A percentile compares a stretch with the other conserved stretches of the same genome.
Conservation (phyloP, 2,888 invertebrate species). For the Acanthoscelides obtectus region DNA sequence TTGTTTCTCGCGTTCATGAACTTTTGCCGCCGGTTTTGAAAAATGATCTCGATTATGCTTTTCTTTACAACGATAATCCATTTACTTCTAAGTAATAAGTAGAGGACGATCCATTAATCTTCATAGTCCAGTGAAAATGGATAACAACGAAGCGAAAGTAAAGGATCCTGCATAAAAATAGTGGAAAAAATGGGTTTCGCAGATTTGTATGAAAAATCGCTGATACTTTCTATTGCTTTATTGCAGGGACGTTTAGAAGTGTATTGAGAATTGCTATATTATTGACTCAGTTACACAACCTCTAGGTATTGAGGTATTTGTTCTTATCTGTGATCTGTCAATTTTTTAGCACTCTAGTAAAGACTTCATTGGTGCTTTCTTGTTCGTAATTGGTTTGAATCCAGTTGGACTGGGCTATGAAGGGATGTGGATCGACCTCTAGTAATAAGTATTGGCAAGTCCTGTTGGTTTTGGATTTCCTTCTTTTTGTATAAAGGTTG, state of each 20-base stretch:
- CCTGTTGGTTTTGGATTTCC: slow-evolving; percentile 20
- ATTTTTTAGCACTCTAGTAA: neutral
- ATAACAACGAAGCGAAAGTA: too few species aligned
- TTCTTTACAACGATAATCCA: slow-evolving; percentile 39
- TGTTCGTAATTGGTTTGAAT: slow-evolving; percentile 1
- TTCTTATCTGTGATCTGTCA: neutral
- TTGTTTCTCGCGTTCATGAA: neutral
- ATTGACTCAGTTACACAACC: neutral
- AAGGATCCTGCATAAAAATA: too few species aligned
- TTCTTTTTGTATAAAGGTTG: slow-evolving; percentile 34
- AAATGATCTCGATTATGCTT: slow-evolving; percentile 46
- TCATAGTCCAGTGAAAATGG: neutral
- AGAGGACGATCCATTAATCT: neutral
- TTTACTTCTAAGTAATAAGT: slow-evolving; percentile 7
- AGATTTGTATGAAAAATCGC: too few species aligned
- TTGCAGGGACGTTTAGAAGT: too few species aligned
- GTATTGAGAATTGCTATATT: neutral
- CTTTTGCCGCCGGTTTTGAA: slow-evolving; percentile 7
- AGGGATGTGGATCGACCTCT: neutral
- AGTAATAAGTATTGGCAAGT: slow-evolving; percentile 9
- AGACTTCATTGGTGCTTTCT: neutral
- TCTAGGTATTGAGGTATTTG: neutral
- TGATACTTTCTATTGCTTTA: too few species aligned
- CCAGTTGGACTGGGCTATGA: neutral
- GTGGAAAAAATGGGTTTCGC: too few species aligned